Evolutionary conservation across 1,140 invertebrate species (phyloP).

Genomic region (Cepaea nemoralis): DNA sequence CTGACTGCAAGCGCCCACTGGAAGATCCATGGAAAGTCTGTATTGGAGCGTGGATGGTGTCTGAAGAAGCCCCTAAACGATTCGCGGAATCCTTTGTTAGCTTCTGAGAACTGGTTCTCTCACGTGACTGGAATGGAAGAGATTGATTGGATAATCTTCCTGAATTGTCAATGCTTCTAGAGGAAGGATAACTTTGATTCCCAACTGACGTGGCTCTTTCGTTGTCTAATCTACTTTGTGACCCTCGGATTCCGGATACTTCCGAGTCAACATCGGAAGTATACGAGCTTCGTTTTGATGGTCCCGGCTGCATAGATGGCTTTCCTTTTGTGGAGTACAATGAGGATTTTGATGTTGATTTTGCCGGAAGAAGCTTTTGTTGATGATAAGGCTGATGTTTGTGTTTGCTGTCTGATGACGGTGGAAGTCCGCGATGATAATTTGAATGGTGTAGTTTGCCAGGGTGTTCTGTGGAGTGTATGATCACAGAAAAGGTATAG

Average conservation of each 20-base stretch:
- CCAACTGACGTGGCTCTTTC: neutral
- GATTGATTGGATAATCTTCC: neutral
- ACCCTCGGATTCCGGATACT: neutral
- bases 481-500: too few species aligned
- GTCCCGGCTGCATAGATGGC: neutral
- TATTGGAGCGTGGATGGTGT: neutral
- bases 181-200: neutral
- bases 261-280: conserved; percentile 11
- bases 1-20: too few species aligned
- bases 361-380: neutral
- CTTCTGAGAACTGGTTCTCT: neutral
- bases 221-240: neutral
- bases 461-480: neutral
- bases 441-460: neutral
- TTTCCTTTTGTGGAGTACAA: neutral
- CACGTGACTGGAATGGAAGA: neutral
- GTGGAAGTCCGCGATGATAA: neutral
- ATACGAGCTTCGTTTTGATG: neutral
- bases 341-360: neutral
- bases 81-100: neutral
- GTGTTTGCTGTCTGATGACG: neutral
- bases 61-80: neutral
- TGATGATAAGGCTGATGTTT: neutral
- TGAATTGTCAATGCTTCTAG: neutral
- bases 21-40: neutral